phyloP scores from a whole-genome alignment of 2,797 vertebrate species.

The Periparus ater region DNA sequence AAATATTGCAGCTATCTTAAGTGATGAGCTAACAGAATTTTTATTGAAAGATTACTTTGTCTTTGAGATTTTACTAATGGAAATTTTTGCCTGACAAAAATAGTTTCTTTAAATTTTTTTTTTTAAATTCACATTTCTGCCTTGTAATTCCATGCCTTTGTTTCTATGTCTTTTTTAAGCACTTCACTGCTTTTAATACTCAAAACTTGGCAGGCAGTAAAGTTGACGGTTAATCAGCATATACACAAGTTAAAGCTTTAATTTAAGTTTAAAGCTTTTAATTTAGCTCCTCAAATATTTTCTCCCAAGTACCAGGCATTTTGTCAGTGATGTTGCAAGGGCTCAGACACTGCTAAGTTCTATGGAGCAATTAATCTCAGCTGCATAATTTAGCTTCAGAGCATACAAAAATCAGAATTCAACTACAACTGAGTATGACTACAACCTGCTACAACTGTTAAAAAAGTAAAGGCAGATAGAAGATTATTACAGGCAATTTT shows the following conservation, averaged over 20 bases:
- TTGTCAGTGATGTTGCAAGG: neutral
- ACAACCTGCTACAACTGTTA: neutral
- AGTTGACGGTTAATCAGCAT: neutral
- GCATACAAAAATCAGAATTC: neutral
- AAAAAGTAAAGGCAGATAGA: neutral
- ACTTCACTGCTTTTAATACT: neutral
- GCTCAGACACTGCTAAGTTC: neutral
- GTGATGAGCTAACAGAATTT: neutral
- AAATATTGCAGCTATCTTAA: neutral
- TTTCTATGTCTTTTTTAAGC: neutral
- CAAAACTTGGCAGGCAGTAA: neutral
- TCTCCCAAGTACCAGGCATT: neutral
- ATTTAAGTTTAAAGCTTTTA: neutral
- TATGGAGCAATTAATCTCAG: neutral
- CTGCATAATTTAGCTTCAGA: neutral
- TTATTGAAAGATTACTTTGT: neutral
- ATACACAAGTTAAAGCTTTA: neutral
- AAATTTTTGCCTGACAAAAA: neutral
- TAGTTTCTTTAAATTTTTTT: neutral
- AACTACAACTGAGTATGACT: neutral
- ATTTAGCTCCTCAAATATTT: neutral
- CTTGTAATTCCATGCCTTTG: neutral
- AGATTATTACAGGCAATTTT: neutral
- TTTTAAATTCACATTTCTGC: neutral
- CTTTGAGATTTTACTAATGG: neutral